A percentile compares a stretch with the other conserved stretches of the same genome.
Evolutionary conservation across 2,113 vertebrate genomes (phyloP).

Genomic region (Gopherus evgoodei): DNA sequence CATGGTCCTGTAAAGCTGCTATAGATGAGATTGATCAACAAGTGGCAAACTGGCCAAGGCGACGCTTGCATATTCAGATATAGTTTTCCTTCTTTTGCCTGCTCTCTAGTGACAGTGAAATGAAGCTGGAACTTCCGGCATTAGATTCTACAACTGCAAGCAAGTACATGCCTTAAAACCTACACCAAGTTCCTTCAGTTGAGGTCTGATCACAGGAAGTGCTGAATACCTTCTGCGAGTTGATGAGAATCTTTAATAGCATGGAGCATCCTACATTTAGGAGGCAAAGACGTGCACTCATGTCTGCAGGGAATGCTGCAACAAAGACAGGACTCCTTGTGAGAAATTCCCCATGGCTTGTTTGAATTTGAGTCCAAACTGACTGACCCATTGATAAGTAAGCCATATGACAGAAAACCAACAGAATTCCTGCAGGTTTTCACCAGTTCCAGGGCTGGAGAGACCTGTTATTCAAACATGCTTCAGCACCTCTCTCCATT

Average conservation of each 20-base stretch:
- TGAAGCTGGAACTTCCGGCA: neutral
- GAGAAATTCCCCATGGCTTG: neutral
- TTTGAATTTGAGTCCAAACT: neutral
- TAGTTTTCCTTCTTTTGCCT: neutral
- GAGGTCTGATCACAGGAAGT: neutral
- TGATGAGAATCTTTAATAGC: neutral
- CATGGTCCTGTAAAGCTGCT: neutral
- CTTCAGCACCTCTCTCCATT: neutral
- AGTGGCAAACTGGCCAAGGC: neutral
- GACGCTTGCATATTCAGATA: fast-evolving
- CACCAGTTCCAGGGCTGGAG: neutral
- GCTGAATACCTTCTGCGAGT: neutral
- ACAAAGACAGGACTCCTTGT: neutral
- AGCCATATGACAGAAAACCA: neutral
- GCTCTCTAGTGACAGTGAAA: neutral
- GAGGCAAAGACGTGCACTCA: neutral
- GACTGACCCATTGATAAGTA: neutral
- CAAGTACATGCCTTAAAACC: neutral
- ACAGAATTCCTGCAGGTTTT: neutral
- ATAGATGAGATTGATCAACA: fast-evolving
- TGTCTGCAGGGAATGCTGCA: neutral
- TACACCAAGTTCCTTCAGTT: neutral
- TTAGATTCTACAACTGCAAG: neutral
- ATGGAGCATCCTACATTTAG: neutral
- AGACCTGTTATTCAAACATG: fast-evolving